phyloP scores from a whole-genome alignment of 2,797 vertebrate species.

The Labeo calbasu region DNA sequence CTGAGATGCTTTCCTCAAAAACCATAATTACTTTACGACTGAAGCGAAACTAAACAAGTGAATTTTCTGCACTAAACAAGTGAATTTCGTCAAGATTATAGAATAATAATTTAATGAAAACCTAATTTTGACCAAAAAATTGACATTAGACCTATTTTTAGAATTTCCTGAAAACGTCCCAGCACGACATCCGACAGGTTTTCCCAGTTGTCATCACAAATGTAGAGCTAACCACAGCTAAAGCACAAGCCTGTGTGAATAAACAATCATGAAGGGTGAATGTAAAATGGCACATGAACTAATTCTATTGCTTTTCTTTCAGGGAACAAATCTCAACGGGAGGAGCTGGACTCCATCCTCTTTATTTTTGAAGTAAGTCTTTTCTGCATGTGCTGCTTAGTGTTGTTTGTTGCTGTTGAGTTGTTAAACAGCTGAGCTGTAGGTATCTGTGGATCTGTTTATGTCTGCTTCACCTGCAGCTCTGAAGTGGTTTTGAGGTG shows the following conservation, averaged over 20 bases:
- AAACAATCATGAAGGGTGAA: too few species aligned
- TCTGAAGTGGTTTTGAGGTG: not conserved
- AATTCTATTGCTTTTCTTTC: constrained; percentile 64
- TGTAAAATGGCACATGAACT: not conserved
- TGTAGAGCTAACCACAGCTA: not conserved
- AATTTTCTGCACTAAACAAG: too few species aligned
- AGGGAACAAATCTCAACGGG: constrained; percentile 99
- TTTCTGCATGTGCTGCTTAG: constrained; percentile 10
- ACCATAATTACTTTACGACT: too few species aligned
- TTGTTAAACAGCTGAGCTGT: not conserved
- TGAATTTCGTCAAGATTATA: too few species aligned
- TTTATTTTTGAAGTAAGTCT: constrained; percentile 99
- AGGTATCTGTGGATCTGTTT: not conserved
- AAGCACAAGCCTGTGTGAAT: not conserved
- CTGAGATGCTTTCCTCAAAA: too few species aligned
- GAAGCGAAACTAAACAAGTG: too few species aligned
- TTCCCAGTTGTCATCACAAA: too few species aligned
- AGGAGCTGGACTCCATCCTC: constrained; percentile 99
- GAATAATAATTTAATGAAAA: too few species aligned
- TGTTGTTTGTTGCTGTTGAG: not conserved
- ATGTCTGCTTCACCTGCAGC: not conserved
- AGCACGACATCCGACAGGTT: too few species aligned
- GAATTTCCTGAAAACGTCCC: too few species aligned
- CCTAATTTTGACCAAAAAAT: too few species aligned
- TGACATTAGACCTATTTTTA: too few species aligned